A percentile compares a stretch with the other conserved stretches of the same genome.
Evolutionary conservation across 2,888 invertebrate genomes (phyloP).

Genomic region (Aricia artaxerxes): DNA sequence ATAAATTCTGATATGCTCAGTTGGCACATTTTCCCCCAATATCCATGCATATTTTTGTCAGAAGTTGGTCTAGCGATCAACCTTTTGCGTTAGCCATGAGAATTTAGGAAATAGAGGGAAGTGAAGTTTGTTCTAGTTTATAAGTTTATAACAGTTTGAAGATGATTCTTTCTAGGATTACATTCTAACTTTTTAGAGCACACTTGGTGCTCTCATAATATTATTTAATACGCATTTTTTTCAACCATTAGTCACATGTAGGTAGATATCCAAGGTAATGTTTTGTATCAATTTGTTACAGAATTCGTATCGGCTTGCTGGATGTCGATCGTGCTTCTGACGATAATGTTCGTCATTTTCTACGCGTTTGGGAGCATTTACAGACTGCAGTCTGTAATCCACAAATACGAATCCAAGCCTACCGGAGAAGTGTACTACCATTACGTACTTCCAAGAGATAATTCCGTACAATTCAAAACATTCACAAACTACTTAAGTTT

Average conservation of each 20-base stretch:
- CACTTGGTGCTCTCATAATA: background rate
- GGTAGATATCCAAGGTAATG: background rate
- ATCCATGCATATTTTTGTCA: no score
- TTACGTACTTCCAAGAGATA: slow-evolving; percentile 54
- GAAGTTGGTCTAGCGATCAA: no score
- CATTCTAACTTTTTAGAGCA: no score
- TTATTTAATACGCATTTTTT: background rate
- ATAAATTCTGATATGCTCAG: no score
- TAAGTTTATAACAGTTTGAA: no score
- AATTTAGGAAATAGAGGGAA: no score
- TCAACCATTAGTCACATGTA: background rate
- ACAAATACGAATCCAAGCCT: slow-evolving; percentile 53
- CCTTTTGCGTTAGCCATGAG: no score
- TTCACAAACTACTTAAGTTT: slow-evolving; percentile 59
- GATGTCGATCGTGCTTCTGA: slow-evolving; percentile 65
- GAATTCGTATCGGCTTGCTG: slow-evolving; percentile 68
- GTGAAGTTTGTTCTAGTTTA: no score
- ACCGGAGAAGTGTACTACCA: slow-evolving; percentile 62
- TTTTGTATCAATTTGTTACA: slow-evolving; percentile 49
- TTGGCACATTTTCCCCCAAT: no score
- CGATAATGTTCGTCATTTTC: slow-evolving; percentile 63
- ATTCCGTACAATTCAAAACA: slow-evolving; percentile 49
- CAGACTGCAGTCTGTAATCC: slow-evolving; percentile 53
- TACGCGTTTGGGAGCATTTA: slow-evolving; percentile 60
- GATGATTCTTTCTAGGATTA: no score